Base-by-base conservation (phyloP, 2,888 invertebrate genomes). In the Dermolepida albohirtum region DNA sequence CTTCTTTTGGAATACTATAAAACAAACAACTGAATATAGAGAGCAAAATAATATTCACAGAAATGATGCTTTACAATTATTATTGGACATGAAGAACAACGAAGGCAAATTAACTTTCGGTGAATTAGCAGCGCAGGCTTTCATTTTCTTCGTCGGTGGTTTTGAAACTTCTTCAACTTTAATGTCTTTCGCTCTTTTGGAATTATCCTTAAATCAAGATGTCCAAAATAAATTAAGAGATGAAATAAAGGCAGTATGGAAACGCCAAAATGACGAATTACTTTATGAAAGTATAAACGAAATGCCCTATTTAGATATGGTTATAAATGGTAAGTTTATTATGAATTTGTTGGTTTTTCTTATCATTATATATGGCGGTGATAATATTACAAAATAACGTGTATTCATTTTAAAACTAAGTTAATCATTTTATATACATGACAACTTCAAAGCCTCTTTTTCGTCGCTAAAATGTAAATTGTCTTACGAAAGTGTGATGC, bases 1-100 rank as follows among this genome's bases (percentile, higher is more conserved):
- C 1, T 88, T 87, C 71, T 87, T 87, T 52, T 76, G 82, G 62
- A 77, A 78, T 0, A 75, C 83, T 0, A 84, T 86, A 0, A 80
- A 77, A 0, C 78, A 83, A 0, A 85, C 85, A 0, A 79, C 87
- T 0, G 78, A 83, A 0, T 81, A 84, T 63, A 78, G 87, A 8
- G 83, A 84, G 69, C 78, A 81, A 44, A 83, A 85, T 67, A 80
- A 84, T 0, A 71, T 87, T 0, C 75, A 75, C 0, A 78, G 86
- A 1, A 85, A 86, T 66, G 88, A 87, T 77, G 87, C 88, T 69
- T 76, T 89, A 64, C 86, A 88, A 69, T 74, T 87, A 4, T 77
- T 87, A 55, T 78, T 86, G 12, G 82, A 87, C 43, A 72, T 87
- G 41, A 85, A 85, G 71, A 63, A 67, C 5, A 22, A 22, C 4